Base-by-base conservation (phyloP, 1,140 invertebrate genomes). In the Zaprionus inermis region DNA sequence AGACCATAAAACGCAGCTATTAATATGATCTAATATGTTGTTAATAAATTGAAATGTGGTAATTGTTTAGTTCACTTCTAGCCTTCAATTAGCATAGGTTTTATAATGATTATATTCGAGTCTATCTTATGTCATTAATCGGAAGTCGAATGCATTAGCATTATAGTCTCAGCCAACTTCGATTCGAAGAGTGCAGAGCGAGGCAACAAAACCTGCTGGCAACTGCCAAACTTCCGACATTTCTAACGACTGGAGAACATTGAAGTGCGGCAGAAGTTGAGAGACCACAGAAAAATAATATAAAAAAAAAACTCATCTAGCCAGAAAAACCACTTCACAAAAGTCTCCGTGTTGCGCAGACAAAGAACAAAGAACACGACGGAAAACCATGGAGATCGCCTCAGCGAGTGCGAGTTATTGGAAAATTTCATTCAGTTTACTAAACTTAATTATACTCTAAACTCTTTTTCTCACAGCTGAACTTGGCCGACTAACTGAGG, bases 351-450 rank as follows among this genome's bases (percentile, higher is more conserved):
- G 7, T 32, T 77, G 22, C 36, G 30, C 56, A 57, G 41, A 60
- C 68, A 72, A 76, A 79, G 82, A 74, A 76, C 76, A 82, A 88
- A 86, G 75, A 78, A 86, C 64, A 9, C 75, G 66, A 66, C 75
- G 76, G 54, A 83, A 66, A 66, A 51, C 41, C 38, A 68, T 63
- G 75, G 67, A 72, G 68, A 61, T 49, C 49, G 52, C 22, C n/a
- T 24, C 44, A n/a, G n/a, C n/a, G n/a, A n/a, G n/a, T n/a, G n/a
- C n/a, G n/a, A n/a, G n/a, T n/a, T n/a, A n/a, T 69, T 70, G 32
- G 14, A 41, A 59, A 41, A 9, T 12, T 18, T 52, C n/a, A 10
- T 30, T n/a, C n/a, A 41, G 38, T 12, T 18, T 32, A 5, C 54
- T 44, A 22, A 30, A 16, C 18, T n/a, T 55, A 55, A 18, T 7